Conservation (phyloP, 23 tunicate species). For the Halocynthia aurantium region DNA sequence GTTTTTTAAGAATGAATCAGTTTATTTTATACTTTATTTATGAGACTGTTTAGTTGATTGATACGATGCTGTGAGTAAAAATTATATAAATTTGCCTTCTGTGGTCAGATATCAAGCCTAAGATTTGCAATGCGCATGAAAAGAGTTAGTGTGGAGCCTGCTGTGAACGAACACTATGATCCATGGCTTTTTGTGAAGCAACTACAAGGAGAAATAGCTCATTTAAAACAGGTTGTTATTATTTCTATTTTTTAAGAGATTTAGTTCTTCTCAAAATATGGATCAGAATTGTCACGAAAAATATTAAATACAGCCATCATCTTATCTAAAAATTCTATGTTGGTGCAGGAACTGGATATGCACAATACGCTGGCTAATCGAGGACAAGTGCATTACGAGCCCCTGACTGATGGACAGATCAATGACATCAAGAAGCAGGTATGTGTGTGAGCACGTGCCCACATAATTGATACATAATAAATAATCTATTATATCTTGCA, state of each 20-base stretch:
- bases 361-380: slow-evolving; percentile 82
- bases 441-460: not conserved
- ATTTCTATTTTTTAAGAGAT: slow-evolving; percentile 17
- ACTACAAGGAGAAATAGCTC: slow-evolving; percentile 48
- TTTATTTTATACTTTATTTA: not conserved
- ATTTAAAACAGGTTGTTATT: slow-evolving; percentile 51
- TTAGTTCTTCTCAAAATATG: slow-evolving; percentile 13
- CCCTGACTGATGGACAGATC: slow-evolving; percentile 66
- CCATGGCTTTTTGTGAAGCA: slow-evolving; percentile 85
- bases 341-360: slow-evolving; percentile 72
- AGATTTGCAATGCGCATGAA: slow-evolving; percentile 86
- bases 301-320: not conserved
- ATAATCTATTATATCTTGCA: not conserved
- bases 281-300: not conserved
- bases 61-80: too few species aligned
- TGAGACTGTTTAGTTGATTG: not conserved
- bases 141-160: slow-evolving; percentile 73
- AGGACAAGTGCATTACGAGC: slow-evolving; percentile 44
- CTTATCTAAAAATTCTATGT: not conserved
- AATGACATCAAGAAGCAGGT: slow-evolving; percentile 76
- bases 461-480: not conserved
- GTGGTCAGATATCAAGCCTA: slow-evolving; percentile 54
- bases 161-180: slow-evolving; percentile 60
- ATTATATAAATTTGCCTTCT: not conserved
- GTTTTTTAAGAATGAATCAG: not conserved